Percentiles rank a stretch among this genome's conserved stretches.
Evolutionary conservation across 2,113 vertebrate species (phyloP).

Genomic region (Anguilla japonica): DNA sequence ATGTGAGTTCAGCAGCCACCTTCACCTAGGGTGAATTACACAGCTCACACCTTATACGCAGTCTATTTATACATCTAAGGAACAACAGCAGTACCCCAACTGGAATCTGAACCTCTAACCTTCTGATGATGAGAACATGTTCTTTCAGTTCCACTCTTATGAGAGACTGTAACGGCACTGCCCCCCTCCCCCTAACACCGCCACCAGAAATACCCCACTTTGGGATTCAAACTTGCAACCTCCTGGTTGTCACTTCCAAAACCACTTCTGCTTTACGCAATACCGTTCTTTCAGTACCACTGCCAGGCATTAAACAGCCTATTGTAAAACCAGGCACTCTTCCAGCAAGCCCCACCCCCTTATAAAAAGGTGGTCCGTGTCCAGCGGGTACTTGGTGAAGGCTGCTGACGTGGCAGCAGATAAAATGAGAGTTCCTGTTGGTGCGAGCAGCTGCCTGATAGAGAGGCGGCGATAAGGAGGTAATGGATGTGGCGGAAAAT

Average conservation of each 20-base stretch:
- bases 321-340: not conserved
- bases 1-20: not conserved
- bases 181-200: no score
- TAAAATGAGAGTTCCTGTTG: not conserved
- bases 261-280: not conserved
- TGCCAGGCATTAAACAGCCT: not conserved
- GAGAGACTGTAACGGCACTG: no score
- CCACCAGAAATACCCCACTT: not conserved
- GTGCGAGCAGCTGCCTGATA: not conserved
- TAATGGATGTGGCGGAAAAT: not conserved
- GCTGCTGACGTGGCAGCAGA: not conserved
- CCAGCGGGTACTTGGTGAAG: not conserved
- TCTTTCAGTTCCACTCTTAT: no score
- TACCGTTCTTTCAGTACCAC: not conserved
- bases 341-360: not conserved
- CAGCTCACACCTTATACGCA: not conserved
- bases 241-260: not conserved
- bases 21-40: not conserved
- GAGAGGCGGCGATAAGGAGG: not conserved
- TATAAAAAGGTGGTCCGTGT: not conserved
- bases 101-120: not conserved
- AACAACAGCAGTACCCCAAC: not conserved
- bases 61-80: not conserved
- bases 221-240: not conserved
- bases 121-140: not conserved